phyloP scores from a whole-genome alignment of 2,888 invertebrate genomes.

The Teleiodes luculella region DNA sequence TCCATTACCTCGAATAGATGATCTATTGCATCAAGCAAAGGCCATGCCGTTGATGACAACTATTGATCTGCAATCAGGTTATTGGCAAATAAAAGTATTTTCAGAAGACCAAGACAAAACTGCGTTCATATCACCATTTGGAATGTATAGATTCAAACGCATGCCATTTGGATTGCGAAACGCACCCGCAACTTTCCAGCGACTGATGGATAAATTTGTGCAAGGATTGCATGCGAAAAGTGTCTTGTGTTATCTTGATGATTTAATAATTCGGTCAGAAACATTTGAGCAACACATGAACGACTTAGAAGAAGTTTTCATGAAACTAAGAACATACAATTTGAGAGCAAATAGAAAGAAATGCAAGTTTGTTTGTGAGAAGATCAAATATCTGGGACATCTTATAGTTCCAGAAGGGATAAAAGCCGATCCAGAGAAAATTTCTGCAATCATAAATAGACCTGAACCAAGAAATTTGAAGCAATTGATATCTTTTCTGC shows the following conservation, averaged over 20 bases:
- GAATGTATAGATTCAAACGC: conserved; percentile 25
- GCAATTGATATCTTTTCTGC: neutral
- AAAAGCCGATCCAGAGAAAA: conserved; percentile 24
- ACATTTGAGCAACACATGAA: neutral
- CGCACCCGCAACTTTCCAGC: conserved; percentile 38
- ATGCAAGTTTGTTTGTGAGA: conserved; percentile 17
- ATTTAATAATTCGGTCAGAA: conserved; percentile 26
- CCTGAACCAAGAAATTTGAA: neutral
- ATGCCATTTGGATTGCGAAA: conserved; percentile 42
- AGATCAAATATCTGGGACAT: conserved; percentile 24
- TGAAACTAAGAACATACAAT: conserved; percentile 21
- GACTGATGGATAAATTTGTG: conserved; percentile 33
- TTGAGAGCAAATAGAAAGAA: conserved; percentile 21
- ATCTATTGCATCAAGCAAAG: conserved; percentile 34
- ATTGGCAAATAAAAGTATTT: conserved; percentile 30
- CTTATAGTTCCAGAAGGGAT: conserved; percentile 24
- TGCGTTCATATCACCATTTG: conserved; percentile 35
- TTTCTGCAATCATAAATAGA: conserved; percentile 17
- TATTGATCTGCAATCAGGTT: conserved; percentile 30
- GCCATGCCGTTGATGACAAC: conserved; percentile 29
- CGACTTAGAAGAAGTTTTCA: conserved; percentile 16
- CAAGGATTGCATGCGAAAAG: conserved; percentile 18
- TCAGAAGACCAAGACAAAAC: conserved; percentile 35
- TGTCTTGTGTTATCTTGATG: conserved; percentile 30
- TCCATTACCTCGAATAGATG: conserved; percentile 48